Conservation (phyloP, 37 sponge, comb jelly and placozoan species). For the Ephydatia muelleri region DNA sequence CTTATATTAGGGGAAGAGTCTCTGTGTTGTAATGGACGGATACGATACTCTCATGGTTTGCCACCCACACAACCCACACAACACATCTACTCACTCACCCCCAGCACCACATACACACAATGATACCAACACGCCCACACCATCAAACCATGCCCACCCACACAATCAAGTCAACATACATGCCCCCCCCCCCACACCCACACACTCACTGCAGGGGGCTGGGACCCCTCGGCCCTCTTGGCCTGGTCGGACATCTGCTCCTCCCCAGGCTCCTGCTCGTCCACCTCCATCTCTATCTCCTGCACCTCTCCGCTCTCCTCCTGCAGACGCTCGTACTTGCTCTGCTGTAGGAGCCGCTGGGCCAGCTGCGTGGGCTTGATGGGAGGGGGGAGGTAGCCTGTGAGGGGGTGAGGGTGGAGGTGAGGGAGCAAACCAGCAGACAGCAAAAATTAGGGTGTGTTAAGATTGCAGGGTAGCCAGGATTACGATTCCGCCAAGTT, state of each 20-base stretch:
- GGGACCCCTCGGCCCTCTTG: not conserved
- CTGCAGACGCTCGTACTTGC: conserved; percentile 82
- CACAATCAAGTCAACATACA: too few relatives aligned
- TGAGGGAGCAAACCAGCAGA: not conserved
- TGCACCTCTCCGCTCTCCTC: conserved; percentile 77
- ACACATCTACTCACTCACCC: too few relatives aligned
- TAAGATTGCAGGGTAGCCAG: not conserved
- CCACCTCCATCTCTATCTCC: conserved; percentile 95
- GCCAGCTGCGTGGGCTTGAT: conserved; percentile 88
- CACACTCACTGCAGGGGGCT: not conserved
- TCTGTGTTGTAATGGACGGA: too few relatives aligned
- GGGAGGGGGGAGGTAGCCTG: conserved; percentile 93
- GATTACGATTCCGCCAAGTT: not conserved
- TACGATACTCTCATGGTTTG: too few relatives aligned
- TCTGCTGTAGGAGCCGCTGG: conserved; percentile 85
- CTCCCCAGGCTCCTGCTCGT: conserved; percentile 58
- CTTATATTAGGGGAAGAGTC: too few relatives aligned
- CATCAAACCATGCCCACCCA: too few relatives aligned
- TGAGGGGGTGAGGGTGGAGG: not conserved
- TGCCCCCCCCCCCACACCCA: not conserved
- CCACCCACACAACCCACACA: too few relatives aligned
- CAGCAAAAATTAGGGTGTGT: not conserved
- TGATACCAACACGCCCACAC: too few relatives aligned
- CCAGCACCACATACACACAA: too few relatives aligned
- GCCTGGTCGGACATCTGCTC: not conserved